Percentiles rank a stretch among this genome's conserved stretches.
Conservation (phyloP, 2,888 invertebrate species). For the Pachliopta kotzebuea region DNA sequence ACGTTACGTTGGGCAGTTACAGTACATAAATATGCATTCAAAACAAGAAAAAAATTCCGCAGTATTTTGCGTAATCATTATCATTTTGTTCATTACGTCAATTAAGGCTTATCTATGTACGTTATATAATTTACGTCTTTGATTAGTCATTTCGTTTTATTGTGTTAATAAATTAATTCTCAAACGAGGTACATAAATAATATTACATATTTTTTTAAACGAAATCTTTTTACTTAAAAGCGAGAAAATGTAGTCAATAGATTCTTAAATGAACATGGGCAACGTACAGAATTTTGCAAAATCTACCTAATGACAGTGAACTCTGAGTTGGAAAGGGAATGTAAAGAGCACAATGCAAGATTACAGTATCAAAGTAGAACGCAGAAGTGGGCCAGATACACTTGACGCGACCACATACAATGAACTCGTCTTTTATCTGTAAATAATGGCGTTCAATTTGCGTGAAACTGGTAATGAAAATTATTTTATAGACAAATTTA, state of each 20-base stretch:
- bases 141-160: background rate
- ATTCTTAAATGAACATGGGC: background rate
- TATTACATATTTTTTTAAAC: background rate
- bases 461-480: conserved; percentile 11
- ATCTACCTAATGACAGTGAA: conserved; percentile 37
- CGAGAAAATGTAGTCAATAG: background rate
- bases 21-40: conserved; percentile 18
- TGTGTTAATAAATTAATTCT: background rate
- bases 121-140: conserved; percentile 17
- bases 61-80: conserved; percentile 15
- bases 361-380: conserved; percentile 62
- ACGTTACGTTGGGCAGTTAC: conserved; percentile 3
- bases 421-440: conserved; percentile 33
- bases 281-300: background rate
- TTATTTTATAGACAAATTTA: conserved; percentile 27
- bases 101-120: conserved; percentile 15
- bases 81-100: conserved; percentile 17
- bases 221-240: background rate
- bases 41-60: conserved; percentile 20
- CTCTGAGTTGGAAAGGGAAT: conserved; percentile 42
- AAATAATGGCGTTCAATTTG: conserved; percentile 22
- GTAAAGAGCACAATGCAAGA: conserved; percentile 36
- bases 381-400: conserved; percentile 49
- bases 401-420: conserved; percentile 36
- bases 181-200: background rate